These are phyloP conservation scores for Eubasilissa splendida DNA, from an alignment of 2,888 invertebrate species.

Conservation along the genomic window DNA sequence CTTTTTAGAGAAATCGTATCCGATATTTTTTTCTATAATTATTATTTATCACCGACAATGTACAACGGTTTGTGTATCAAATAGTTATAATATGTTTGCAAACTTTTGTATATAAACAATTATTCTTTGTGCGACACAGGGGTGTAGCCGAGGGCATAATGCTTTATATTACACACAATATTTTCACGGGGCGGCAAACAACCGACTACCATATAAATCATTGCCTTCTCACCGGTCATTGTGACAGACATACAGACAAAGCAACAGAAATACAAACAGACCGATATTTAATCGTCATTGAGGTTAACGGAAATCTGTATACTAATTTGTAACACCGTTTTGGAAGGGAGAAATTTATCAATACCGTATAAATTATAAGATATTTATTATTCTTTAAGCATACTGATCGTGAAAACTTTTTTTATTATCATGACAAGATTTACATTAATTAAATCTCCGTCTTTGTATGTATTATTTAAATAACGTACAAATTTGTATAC, in stretches of 20 bases:
- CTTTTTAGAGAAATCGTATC: no score
- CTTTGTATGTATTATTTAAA: no score
- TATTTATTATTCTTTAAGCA: no score
- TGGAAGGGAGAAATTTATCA: background rate
- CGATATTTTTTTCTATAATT: background rate
- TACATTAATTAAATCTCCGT: no score
- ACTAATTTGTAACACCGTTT: background rate
- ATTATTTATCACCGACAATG: background rate
- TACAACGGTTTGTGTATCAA: constrained; percentile 22
- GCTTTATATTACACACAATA: constrained; percentile 3
- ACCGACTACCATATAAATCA: constrained; percentile 46
- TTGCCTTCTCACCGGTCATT: constrained; percentile 49
- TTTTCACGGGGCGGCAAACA: constrained; percentile 29
- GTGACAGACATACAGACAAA: constrained; percentile 45
- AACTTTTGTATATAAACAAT: constrained; percentile 43
- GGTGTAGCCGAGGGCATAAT: constrained; percentile 23
- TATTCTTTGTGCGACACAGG: constrained; percentile 27
- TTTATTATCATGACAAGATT: no score
- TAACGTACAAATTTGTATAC: no score
- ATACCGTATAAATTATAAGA: no score
- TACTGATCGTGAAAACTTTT: no score
- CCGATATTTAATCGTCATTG: constrained; percentile 32
- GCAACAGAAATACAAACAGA: constrained; percentile 29
- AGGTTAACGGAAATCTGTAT: constrained; percentile 41
- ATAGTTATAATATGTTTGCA: constrained; percentile 52